Evolutionary conservation across 2,888 invertebrate species (phyloP).

Genomic region (Lasioglossum pauxillum): DNA sequence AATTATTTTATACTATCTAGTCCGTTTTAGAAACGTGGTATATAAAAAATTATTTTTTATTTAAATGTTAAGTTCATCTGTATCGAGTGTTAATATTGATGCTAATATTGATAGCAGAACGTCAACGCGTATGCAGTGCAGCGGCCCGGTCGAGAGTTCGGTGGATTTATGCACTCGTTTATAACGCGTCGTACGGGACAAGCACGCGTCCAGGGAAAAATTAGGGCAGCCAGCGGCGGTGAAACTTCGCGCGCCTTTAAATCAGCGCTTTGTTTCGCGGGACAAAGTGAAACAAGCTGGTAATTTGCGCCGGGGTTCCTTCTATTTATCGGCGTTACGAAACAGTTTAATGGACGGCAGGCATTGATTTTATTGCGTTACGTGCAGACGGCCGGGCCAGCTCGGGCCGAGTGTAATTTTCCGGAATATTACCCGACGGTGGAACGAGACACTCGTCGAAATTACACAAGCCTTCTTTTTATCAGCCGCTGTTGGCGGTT

Average conservation of each 20-base stretch:
- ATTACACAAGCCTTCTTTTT: neutral
- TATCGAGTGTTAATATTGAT: too few relatives aligned
- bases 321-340: slow-evolving; percentile 46
- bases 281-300: slow-evolving; percentile 57
- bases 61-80: too few relatives aligned
- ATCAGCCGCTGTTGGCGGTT: neutral
- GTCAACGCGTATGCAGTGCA: neutral
- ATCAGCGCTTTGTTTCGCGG: slow-evolving; percentile 51
- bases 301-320: slow-evolving; percentile 40
- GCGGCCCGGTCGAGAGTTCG: neutral
- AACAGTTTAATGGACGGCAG: slow-evolving; percentile 37
- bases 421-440: neutral
- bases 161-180: slow-evolving; percentile 21
- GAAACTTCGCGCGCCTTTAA: slow-evolving; percentile 41
- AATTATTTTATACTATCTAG: too few relatives aligned
- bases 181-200: slow-evolving; percentile 13
- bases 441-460: neutral
- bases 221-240: slow-evolving; percentile 18
- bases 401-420: neutral
- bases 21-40: too few relatives aligned
- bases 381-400: neutral
- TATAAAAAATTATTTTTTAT: too few relatives aligned
- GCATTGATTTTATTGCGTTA: slow-evolving; percentile 40
- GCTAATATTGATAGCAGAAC: neutral
- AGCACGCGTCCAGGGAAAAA: slow-evolving; percentile 26